Conservation (phyloP, 2,888 invertebrate species). For the Halocaridina rubra region DNA sequence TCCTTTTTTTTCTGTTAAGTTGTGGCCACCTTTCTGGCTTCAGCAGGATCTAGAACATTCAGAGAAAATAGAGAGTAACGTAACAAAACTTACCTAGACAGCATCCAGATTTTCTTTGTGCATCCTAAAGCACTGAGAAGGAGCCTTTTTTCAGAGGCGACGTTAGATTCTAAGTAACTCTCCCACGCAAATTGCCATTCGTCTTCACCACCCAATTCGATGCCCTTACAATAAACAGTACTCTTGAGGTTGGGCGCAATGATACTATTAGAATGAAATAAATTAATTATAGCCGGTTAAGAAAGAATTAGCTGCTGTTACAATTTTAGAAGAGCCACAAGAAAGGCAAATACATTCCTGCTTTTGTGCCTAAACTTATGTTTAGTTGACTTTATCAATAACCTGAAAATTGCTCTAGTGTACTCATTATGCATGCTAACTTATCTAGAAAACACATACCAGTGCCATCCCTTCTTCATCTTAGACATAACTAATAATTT, state of each 20-base stretch:
- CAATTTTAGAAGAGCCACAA: neutral
- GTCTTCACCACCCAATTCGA: slow-evolving; percentile 76
- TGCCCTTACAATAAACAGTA: slow-evolving; percentile 80
- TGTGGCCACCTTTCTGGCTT: too few relatives aligned
- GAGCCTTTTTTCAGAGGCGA: slow-evolving; percentile 76
- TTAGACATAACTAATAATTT: too few relatives aligned
- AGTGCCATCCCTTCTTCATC: too few relatives aligned
- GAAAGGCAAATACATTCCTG: neutral
- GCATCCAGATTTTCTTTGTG: slow-evolving; percentile 74
- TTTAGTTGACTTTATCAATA: too few relatives aligned
- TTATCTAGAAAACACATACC: too few relatives aligned
- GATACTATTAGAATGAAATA: slow-evolving; percentile 69
- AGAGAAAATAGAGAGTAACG: neutral
- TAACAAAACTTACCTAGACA: slow-evolving; percentile 66
- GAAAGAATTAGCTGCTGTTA: neutral
- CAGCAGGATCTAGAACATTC: too few relatives aligned
- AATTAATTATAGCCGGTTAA: neutral
- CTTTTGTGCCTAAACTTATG: too few relatives aligned
- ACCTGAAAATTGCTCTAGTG: neutral
- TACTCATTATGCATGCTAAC: neutral
- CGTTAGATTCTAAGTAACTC: slow-evolving; percentile 75
- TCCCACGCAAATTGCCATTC: slow-evolving; percentile 83
- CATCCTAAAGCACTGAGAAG: slow-evolving; percentile 79
- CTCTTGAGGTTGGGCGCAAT: slow-evolving; percentile 77
- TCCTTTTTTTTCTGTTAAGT: too few relatives aligned